Percentiles rank a stretch among this genome's conserved stretches.
Conservation (phyloP, 1,140 invertebrate species). For the Nebria ingens region DNA sequence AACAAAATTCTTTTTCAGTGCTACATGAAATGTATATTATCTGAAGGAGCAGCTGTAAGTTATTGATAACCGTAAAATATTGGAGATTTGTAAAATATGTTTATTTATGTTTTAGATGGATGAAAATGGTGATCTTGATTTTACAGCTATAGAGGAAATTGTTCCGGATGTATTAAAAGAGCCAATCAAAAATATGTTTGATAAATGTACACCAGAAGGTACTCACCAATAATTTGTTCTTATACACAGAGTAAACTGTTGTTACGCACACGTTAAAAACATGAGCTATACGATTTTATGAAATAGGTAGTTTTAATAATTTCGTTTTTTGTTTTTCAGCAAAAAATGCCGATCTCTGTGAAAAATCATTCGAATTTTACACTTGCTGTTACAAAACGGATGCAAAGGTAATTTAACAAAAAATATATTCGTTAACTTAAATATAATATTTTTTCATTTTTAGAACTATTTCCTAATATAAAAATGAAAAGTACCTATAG, state of each 20-base stretch:
- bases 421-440: neutral
- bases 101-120: constrained; percentile 1
- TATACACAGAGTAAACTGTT: neutral
- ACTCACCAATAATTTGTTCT: neutral
- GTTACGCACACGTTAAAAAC: too few species aligned
- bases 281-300: too few species aligned
- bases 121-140: neutral
- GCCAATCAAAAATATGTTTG: neutral
- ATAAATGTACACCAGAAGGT: neutral
- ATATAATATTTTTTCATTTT: neutral
- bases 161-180: neutral
- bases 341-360: neutral
- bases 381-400: neutral
- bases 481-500: neutral
- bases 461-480: neutral
- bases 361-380: neutral
- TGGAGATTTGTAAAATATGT: neutral
- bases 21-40: constrained; percentile 15
- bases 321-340: neutral
- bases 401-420: neutral
- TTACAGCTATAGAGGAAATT: neutral
- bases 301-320: too few species aligned
- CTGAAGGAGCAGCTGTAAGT: constrained; percentile 16
- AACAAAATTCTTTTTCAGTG: constrained; percentile 17
- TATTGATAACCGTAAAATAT: too few species aligned